Conservation (phyloP, 64 coral and sea anemone species). For the Montipora sp. region DNA sequence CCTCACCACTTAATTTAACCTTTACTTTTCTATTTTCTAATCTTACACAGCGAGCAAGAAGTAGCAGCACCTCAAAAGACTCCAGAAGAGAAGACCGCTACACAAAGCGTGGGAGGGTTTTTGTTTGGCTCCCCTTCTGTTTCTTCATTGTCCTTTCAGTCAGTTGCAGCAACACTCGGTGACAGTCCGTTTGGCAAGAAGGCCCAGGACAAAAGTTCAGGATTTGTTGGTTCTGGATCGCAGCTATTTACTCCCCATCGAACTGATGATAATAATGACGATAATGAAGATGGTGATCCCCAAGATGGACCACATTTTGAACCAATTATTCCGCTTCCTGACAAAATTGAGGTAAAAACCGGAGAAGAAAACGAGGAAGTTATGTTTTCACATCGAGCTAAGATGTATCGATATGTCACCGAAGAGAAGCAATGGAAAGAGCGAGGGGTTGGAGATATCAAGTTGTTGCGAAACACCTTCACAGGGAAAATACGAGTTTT, state of each 20-base stretch:
- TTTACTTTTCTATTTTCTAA: background rate
- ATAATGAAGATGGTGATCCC: constrained; percentile 20
- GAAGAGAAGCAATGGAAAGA: constrained; percentile 93
- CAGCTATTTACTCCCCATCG: constrained; percentile 6
- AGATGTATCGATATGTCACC: constrained; percentile 78
- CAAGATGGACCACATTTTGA: constrained; percentile 82
- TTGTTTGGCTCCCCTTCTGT: constrained; percentile 61
- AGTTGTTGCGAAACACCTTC: constrained; percentile 71
- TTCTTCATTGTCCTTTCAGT: constrained; percentile 41
- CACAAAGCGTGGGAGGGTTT: constrained; percentile 5
- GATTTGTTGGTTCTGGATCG: constrained; percentile 28
- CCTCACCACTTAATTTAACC: background rate
- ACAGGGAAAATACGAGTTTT: constrained; percentile 74
- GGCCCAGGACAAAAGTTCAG: background rate
- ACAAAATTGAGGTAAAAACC: constrained; percentile 76
- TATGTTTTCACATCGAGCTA: constrained; percentile 82
- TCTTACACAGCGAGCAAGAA: background rate
- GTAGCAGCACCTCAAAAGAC: background rate
- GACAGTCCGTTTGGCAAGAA: constrained; percentile 36
- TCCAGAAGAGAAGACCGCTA: background rate
- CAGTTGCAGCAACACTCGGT: background rate
- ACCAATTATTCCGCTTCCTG: constrained; percentile 87
- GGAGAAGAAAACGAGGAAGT: constrained; percentile 86
- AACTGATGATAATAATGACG: background rate
- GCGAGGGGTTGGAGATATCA: constrained; percentile 90